phyloP scores from a whole-genome alignment of 2,797 vertebrate species.

The Jordanella pulchra region DNA sequence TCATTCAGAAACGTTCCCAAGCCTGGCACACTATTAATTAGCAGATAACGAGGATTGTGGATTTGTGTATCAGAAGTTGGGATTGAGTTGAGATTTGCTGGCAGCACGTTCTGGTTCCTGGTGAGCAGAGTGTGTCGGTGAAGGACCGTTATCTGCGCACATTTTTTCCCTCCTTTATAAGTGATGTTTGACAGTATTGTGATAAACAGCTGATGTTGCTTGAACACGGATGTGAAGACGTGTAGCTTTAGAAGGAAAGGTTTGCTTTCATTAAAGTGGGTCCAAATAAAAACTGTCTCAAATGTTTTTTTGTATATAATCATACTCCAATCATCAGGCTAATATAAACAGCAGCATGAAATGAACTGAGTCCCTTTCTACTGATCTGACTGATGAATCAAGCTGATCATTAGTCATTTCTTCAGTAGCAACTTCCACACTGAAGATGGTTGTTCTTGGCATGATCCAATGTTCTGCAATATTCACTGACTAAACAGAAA shows the following conservation, averaged over 20 bases:
- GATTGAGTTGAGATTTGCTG: slow-evolving; percentile 6
- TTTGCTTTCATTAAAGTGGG: background rate
- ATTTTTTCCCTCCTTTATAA: slow-evolving; percentile 24
- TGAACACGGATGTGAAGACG: slow-evolving; percentile 8
- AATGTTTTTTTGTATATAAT: too few species aligned
- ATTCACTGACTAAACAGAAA: background rate
- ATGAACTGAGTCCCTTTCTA: too few species aligned
- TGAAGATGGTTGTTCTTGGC: background rate
- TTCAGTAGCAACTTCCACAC: background rate
- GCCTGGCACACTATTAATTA: slow-evolving; percentile 31
- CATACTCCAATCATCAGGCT: too few species aligned
- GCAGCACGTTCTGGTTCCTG: background rate
- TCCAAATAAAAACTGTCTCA: background rate
- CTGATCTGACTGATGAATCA: too few species aligned
- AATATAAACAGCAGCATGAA: too few species aligned
- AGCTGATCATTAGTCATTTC: too few species aligned
- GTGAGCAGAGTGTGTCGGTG: slow-evolving; percentile 17
- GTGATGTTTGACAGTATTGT: slow-evolving; percentile 22
- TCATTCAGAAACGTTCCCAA: background rate
- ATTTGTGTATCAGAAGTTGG: background rate
- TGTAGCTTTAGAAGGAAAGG: slow-evolving; percentile 9
- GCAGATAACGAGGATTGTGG: slow-evolving; percentile 23
- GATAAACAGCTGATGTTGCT: slow-evolving; percentile 29
- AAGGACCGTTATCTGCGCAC: slow-evolving; percentile 24
- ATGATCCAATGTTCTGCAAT: background rate